Conservation (phyloP, 2,888 invertebrate genomes). For the Eristalis intricaria region DNA sequence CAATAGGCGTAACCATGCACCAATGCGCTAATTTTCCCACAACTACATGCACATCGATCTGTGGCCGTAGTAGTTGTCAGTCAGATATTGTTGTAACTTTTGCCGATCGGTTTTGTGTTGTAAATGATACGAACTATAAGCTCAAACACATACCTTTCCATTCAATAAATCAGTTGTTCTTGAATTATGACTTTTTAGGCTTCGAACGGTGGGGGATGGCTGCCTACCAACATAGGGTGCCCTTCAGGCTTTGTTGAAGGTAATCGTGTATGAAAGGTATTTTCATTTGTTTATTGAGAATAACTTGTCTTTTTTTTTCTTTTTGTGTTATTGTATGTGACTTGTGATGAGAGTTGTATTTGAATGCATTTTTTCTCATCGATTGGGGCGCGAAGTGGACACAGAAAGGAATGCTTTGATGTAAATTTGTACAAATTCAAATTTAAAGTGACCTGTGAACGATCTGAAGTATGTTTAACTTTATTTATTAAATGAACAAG, state of each 20-base stretch:
- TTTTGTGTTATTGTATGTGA: background rate
- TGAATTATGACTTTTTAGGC: slow-evolving; percentile 35
- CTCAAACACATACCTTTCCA: slow-evolving; percentile 31
- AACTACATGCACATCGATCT: slow-evolving; percentile 12
- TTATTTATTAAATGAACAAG: no score
- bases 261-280: slow-evolving; percentile 34
- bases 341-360: background rate
- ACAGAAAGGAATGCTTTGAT: background rate
- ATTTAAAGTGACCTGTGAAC: no score
- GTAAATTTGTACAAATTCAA: no score
- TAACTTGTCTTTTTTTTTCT: background rate
- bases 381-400: background rate
- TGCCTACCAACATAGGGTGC: slow-evolving; percentile 20
- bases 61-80: slow-evolving; percentile 3
- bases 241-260: slow-evolving; percentile 60
- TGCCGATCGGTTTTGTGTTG: slow-evolving; percentile 17
- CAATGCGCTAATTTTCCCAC: slow-evolving; percentile 60
- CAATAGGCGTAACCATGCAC: slow-evolving; percentile 58
- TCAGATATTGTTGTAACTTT: slow-evolving; percentile 43
- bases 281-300: slow-evolving; percentile 5
- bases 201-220: background rate
- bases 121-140: slow-evolving; percentile 7
- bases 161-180: slow-evolving; percentile 50
- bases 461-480: no score
- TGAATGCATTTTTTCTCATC: background rate